These are phyloP conservation scores for Zonotrichia leucophrys DNA, from an alignment of 2,113 vertebrate genomes.

Conservation along the genomic window DNA sequence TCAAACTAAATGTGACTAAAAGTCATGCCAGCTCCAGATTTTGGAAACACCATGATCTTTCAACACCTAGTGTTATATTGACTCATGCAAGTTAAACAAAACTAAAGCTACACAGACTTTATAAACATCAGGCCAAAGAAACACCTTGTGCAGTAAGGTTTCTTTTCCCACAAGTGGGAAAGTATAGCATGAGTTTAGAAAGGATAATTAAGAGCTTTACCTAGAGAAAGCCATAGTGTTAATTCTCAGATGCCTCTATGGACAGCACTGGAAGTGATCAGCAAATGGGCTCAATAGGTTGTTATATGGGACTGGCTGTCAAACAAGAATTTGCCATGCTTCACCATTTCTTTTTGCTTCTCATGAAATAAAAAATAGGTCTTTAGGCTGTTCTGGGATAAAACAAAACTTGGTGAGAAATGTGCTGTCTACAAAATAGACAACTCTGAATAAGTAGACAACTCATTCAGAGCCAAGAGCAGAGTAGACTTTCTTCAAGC, in stretches of 20 bases:
- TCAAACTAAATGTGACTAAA: not conserved
- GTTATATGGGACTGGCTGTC: not conserved
- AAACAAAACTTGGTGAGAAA: not conserved
- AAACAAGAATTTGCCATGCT: not conserved
- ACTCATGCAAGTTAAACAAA: not conserved
- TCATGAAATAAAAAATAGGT: not conserved
- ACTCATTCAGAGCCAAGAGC: not conserved
- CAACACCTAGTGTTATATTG: not conserved
- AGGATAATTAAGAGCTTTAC: constrained; percentile 8
- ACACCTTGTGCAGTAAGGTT: not conserved
- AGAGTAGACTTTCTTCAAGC: not conserved
- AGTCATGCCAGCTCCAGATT: not conserved
- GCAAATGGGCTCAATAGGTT: not conserved
- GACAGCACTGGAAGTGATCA: not conserved
- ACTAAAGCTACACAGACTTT: not conserved
- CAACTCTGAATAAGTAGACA: not conserved
- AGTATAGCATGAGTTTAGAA: not conserved
- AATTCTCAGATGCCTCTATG: not conserved
- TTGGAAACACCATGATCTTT: constrained; percentile 5
- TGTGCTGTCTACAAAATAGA: not conserved
- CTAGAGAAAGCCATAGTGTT: not conserved
- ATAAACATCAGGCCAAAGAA: not conserved
- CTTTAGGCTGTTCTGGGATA: not conserved
- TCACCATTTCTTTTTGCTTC: not conserved
- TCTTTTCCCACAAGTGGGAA: not conserved